Percentiles rank a stretch among this genome's conserved stretches.
Evolutionary conservation across 2,888 invertebrate species (phyloP).

Genomic region (Oscheius sp.): DNA sequence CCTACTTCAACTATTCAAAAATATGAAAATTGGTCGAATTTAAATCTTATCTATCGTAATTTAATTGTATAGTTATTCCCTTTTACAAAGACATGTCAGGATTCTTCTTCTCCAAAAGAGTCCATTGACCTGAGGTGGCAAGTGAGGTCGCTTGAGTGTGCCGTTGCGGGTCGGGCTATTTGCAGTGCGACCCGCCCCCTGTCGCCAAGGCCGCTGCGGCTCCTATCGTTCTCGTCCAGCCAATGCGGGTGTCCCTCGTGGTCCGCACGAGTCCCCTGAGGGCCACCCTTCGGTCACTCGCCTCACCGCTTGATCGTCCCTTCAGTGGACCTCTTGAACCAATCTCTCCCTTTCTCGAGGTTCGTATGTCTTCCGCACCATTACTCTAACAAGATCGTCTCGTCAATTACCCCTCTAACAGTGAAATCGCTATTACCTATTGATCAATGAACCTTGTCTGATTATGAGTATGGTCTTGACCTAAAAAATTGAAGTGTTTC

Average conservation of each 20-base stretch:
- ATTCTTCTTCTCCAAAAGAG: no score
- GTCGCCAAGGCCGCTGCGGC: conserved; percentile 29
- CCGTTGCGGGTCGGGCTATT: conserved; percentile 19
- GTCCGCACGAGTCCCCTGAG: conserved; percentile 27
- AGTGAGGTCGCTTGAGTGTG: conserved; percentile 10
- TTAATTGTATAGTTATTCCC: background rate
- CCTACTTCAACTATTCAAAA: background rate
- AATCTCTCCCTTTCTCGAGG: conserved; percentile 22
- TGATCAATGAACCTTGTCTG: no score
- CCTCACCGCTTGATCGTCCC: conserved; percentile 14
- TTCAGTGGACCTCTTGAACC: conserved; percentile 24
- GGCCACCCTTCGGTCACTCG: conserved; percentile 22
- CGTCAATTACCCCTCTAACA: no score
- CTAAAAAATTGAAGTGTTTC: no score
- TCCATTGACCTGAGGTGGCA: conserved; percentile 23
- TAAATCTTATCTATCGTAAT: background rate
- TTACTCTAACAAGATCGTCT: no score
- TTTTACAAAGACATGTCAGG: no score
- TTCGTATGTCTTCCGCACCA: background rate
- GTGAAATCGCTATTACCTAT: no score
- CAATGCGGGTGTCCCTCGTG: conserved; percentile 29
- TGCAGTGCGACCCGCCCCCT: conserved; percentile 29
- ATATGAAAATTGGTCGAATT: background rate
- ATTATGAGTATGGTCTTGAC: no score
- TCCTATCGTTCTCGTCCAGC: conserved; percentile 20